These are phyloP conservation scores for Loriculus beryllinus DNA, from an alignment of 2,797 vertebrate genomes.

Conservation along the genomic window DNA sequence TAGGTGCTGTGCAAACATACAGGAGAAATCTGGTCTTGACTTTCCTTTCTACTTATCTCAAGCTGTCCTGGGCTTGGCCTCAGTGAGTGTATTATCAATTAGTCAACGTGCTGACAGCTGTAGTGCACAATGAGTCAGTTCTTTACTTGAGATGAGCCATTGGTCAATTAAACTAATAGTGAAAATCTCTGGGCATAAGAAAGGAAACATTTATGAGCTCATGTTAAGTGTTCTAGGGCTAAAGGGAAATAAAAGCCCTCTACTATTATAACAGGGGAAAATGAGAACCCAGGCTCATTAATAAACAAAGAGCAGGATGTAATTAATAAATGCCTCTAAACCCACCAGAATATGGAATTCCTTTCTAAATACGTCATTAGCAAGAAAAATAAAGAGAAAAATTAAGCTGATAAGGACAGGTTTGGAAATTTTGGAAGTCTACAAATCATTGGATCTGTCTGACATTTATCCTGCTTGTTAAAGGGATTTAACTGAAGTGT, in stretches of 20 bases:
- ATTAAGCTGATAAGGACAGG: background rate
- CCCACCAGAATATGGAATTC: constrained; percentile 11
- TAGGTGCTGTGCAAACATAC: background rate
- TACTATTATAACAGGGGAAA: background rate
- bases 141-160: background rate
- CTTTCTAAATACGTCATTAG: constrained; percentile 22
- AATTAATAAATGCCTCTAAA: constrained; percentile 51
- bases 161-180: constrained; percentile 3
- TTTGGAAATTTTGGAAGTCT: background rate
- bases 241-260: background rate
- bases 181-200: constrained; percentile 27
- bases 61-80: background rate
- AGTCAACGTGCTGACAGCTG: constrained; percentile 21
- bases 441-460: background rate
- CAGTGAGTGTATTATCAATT: background rate
- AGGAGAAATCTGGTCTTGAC: background rate
- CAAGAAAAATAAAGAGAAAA: constrained; percentile 37
- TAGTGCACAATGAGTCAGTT: background rate
- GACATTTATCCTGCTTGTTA: background rate
- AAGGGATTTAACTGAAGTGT: background rate
- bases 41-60: background rate
- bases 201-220: constrained; percentile 38
- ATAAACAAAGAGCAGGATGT: constrained; percentile 51
- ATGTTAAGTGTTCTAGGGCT: background rate
- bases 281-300: constrained; percentile 12